Evolutionary conservation across 2,797 vertebrate species (phyloP), one percentile per base, ranked within the genome.

Genomic region (Serranus cabrilla): DNA sequence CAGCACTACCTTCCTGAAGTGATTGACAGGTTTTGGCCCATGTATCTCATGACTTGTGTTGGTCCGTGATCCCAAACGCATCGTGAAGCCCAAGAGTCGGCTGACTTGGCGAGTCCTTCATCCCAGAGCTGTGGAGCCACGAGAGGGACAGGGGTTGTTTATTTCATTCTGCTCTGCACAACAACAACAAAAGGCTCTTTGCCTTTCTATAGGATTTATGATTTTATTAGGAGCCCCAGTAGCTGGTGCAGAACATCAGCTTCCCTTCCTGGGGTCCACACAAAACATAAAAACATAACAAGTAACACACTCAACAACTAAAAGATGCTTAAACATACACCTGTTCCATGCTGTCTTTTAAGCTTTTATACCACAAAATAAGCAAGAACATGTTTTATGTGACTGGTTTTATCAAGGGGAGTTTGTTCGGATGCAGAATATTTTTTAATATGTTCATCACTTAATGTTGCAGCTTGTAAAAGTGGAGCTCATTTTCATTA

Each of bases 1-100:
- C 77, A 47, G 12, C 12, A 10, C 7, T 94, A 98, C 97, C 95
- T 95, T 90, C 96, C 96, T 3, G 96, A 95, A 0, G 94, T 94
- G 88, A 97, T 84, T 63, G 96, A 96, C 84, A 98, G 95, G 83
- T 98, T 98, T 88, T 99, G 97, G 62, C 97, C 97, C 89, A 95
- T 27, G 0, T 95, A 93, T 73, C 90, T 96, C 94, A 97, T 95
- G 81, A 95, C 88, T 27, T 94, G 95, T 0, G 94, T 82, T 6
- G 97, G 96, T 0, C 97, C 96, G 0, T 98, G 97, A 59, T 96
- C 96, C 97, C 97, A 98, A 75, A 96, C 66, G 74, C 97, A 98
- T 50, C 84, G 96, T 0, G 93, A 90, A 45, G 96, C 97, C 97
- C 97, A 98, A 0, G 93, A 95, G 77, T 96, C 92, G 0, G 97